Base-by-base conservation (phyloP, 1,140 invertebrate genomes). In the Cydia pomonella region DNA sequence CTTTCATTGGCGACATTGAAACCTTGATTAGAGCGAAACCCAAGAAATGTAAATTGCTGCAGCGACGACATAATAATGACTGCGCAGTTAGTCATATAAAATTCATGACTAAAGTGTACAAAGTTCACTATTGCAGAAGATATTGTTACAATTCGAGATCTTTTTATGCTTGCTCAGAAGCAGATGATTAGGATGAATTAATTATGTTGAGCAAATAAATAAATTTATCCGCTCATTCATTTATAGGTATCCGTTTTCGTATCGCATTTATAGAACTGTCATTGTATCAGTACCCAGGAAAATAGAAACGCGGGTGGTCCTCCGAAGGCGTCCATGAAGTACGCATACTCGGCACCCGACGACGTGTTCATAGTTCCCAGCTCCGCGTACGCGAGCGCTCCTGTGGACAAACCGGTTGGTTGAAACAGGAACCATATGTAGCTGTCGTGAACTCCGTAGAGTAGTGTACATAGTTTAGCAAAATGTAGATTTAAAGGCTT, bases 301-400 rank as follows among this genome's bases (percentile, higher is more conserved):
- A 98, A 98, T 44, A 98, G 94, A 91, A 98, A 99, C 76, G 97
- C 97, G 64, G 97, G 97, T 72, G 97, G 95, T 78, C 97, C 95
- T 75, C 97, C 97, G 92, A 97, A 98, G 53, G 97, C 97, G 85
- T 97, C 96, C 95, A 97, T 97, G 87, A 98, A 97, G 87, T 98
- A 98, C 27, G 97, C 97, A 93, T 98, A 98, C 88, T 98, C 97
- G 38, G 97, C 98, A 50, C 98, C 98, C 72, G 98, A 98, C 82
- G 97, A 98, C 72, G 97, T 97, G 91, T 97, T 97, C 97, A 97
- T 97, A 63, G 97, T 98, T 80, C 98, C 98, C 85, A 99, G 93
- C 94, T 99, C 98, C 76, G 98, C 97, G 88, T 98, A 98, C 73
- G 97, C 95, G 78, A 99, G 94, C 78, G 98, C 97, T 88, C 98